These are phyloP conservation scores for Luperina nickerlii DNA, from an alignment of 2,888 invertebrate species.

Conservation along the genomic window DNA sequence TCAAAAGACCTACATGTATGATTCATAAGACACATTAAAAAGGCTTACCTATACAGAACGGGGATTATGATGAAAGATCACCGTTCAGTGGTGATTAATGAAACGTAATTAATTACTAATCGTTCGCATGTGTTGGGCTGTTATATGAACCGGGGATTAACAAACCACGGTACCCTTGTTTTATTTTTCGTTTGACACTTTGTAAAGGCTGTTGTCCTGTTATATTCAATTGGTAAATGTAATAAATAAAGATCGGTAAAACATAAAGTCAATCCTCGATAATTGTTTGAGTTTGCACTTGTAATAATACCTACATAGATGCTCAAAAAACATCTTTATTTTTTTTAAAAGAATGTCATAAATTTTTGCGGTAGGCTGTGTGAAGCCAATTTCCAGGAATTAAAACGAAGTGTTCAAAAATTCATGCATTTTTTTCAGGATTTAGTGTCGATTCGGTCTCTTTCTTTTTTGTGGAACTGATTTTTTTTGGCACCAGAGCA, in stretches of 20 bases:
- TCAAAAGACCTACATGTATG: conserved; percentile 34
- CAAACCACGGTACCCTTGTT: conserved; percentile 47
- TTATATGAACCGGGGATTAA: conserved; percentile 57
- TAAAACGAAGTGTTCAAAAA: conserved; percentile 8
- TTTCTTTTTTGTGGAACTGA: conserved; percentile 29
- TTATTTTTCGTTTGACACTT: conserved; percentile 61
- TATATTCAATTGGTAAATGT: conserved; percentile 14
- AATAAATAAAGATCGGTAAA: background rate
- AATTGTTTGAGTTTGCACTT: background rate
- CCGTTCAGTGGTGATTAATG: conserved; percentile 76
- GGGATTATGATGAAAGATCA: conserved; percentile 70
- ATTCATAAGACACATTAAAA: conserved; percentile 46
- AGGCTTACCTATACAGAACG: conserved; percentile 47
- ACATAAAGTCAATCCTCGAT: background rate
- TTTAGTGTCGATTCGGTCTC: conserved; percentile 10
- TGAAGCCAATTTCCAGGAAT: background rate
- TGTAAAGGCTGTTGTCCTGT: conserved; percentile 1
- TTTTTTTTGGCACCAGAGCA: conserved; percentile 50
- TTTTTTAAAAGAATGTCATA: background rate
- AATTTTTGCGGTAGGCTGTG: background rate
- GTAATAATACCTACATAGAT: background rate
- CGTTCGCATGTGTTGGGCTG: conserved; percentile 65
- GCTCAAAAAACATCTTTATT: background rate
- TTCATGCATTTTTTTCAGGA: conserved; percentile 24
- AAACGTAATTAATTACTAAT: conserved; percentile 77